phyloP scores from a whole-genome alignment of 1,140 invertebrate genomes.

The Berghia stephanieae region DNA sequence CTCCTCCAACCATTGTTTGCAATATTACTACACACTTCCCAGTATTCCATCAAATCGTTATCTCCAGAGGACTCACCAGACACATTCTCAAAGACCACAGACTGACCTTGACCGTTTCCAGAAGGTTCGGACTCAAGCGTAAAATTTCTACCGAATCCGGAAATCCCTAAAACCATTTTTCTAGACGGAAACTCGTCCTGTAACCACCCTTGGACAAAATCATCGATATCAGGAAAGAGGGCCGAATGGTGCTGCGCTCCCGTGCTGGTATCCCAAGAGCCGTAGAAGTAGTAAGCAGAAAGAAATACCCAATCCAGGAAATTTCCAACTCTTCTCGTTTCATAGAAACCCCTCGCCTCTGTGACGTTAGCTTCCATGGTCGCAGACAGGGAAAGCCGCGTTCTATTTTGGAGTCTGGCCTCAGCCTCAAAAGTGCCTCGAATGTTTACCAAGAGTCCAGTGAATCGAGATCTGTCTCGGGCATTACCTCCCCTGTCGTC shows the following conservation, averaged over 20 bases:
- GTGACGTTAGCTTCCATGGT: constrained; percentile 78
- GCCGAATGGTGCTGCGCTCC: constrained; percentile 38
- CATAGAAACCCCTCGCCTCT: constrained; percentile 60
- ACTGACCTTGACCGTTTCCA: constrained; percentile 36
- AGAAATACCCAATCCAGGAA: constrained; percentile 94
- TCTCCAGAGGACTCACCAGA: constrained; percentile 21
- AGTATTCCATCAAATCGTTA: constrained; percentile 34
- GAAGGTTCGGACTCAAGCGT: constrained; percentile 26
- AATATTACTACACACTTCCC: constrained; percentile 35
- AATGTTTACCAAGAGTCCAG: constrained; percentile 35
- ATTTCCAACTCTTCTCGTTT: constrained; percentile 57
- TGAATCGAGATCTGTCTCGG: constrained; percentile 43
- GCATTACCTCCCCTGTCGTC: constrained; percentile 34
- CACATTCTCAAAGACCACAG: background rate
- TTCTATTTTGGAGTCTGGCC: constrained; percentile 9
- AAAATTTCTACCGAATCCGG: constrained; percentile 38
- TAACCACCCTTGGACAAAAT: constrained; percentile 49
- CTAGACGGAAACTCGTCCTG: constrained; percentile 86
- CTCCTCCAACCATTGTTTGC: constrained; percentile 25
- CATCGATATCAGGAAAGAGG: constrained; percentile 38
- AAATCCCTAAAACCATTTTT: constrained; percentile 40
- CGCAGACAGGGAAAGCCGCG: constrained; percentile 80
- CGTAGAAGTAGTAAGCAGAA: constrained; percentile 88
- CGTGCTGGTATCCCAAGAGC: constrained; percentile 80
- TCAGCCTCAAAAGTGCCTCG: constrained; percentile 38